Base-by-base conservation (phyloP, 2,113 vertebrate genomes). In the Haplotaxodon microlepis region DNA sequence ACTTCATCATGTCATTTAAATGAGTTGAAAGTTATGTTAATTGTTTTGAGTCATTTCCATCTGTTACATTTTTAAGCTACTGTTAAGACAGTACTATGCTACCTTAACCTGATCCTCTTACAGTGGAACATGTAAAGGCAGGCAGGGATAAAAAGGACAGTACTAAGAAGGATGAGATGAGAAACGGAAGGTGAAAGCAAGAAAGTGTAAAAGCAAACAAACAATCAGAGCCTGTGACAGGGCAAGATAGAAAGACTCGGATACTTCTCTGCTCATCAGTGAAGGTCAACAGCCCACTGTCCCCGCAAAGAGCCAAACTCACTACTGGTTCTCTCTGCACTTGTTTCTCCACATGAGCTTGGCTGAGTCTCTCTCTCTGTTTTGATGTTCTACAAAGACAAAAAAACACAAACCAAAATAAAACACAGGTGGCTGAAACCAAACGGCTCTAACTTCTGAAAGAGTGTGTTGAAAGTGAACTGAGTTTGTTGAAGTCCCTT, bases 261-360 rank as follows among this genome's bases (percentile, higher is more conserved):
- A 54, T 82, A 81, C 76, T 84, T 88, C 86, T 81, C 31, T 21
- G 13, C 73, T 91, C 83, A 45, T 89, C 90, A 90, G 66, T 73
- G 87, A 92, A 92, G 93, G 92, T 91, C 90, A 93, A 83, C 82
- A 84, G 85, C 69, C 54, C 50, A 9, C 76, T 56, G 84, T 90
- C 61, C 71, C 40, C 51, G 13, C 84, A 73, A 81, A 90, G 89
- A 90, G 51, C 69, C 11, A 2, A 81, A 42, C 8, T 83, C 47
- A 17, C 57, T 54, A 45, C 78, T 50, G 66, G 5, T 78, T 86
- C n/a, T 45, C 59, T 51, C 73, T 56, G 71, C 29, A 63, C 82
- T 82, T 79, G 47, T 84, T 78, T 87, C 40, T 81, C 71, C 12
- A 63, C 51, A 51, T 24, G n/a, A 84, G 42, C 47, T 73, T 24